Percentiles rank a stretch among this genome's conserved stretches.
Evolutionary conservation across 1,140 invertebrate species (phyloP).

Genomic region (Drosophila melanica): DNA sequence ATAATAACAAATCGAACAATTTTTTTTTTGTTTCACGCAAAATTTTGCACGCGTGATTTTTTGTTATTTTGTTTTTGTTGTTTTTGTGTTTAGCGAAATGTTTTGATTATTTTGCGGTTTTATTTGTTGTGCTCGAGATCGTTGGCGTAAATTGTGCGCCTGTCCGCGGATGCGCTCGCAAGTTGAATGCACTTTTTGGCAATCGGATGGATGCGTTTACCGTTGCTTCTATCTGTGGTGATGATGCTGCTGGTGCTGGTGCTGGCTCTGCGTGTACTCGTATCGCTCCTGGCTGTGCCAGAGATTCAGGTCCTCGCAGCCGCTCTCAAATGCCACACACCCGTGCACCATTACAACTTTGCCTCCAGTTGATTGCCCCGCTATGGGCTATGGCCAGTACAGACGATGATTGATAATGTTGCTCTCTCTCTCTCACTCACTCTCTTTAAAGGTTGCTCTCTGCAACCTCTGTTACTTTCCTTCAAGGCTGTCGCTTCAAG

Average conservation of each 20-base stretch:
- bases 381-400: background rate
- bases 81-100: conserved; percentile 10
- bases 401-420: background rate
- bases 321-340: conserved; percentile 53
- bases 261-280: conserved; percentile 73
- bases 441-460: background rate
- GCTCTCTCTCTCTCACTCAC: background rate
- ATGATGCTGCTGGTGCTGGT: conserved; percentile 18
- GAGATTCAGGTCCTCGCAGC: conserved; percentile 52
- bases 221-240: background rate
- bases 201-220: conserved; percentile 10
- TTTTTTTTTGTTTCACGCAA: conserved; percentile 16
- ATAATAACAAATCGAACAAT: conserved; percentile 30
- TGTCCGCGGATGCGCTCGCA: conserved; percentile 29
- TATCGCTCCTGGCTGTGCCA: conserved; percentile 55
- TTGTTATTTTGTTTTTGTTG: conserved; percentile 13
- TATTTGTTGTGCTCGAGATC: conserved; percentile 33
- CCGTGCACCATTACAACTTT: conserved; percentile 67
- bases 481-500: conserved; percentile 26
- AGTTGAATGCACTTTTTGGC: conserved; percentile 63
- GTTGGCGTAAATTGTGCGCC: conserved; percentile 15
- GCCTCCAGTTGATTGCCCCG: conserved; percentile 6
- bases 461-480: background rate
- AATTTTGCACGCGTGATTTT: conserved; percentile 39
- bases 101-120: conserved; percentile 41